phyloP scores from a whole-genome alignment of 2,888 invertebrate genomes.

The Aporophyla nigra region DNA sequence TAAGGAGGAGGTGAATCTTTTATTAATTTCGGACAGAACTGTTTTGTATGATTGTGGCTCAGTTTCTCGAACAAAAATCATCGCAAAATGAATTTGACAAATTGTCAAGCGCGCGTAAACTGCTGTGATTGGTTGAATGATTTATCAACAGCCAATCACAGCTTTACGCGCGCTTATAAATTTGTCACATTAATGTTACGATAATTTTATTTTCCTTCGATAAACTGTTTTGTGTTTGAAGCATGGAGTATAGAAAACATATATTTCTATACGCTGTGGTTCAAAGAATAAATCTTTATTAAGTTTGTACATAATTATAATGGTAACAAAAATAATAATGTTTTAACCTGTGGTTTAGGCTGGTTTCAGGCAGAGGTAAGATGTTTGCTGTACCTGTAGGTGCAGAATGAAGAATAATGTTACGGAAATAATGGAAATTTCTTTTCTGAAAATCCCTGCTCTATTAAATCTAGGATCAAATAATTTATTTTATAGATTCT shows the following conservation, averaged over 20 bases:
- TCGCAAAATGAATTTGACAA: no score
- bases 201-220: no score
- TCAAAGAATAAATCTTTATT: conserved; percentile 8
- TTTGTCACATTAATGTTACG: no score
- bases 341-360: conserved; percentile 7
- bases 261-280: background rate
- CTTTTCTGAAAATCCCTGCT: background rate
- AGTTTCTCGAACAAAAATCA: no score
- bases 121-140: no score
- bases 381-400: background rate
- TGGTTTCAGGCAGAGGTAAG: conserved; percentile 23
- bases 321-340: conserved; percentile 1
- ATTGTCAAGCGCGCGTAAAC: no score
- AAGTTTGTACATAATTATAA: conserved; percentile 28
- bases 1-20: conserved; percentile 14
- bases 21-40: background rate
- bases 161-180: no score
- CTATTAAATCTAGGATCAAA: no score
- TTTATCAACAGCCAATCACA: no score
- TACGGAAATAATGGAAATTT: no score
- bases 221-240: no score
- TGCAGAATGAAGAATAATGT: background rate
- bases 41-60: background rate
- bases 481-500: background rate
- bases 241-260: no score